Evolutionary conservation across 2,113 vertebrate genomes (phyloP).

Genomic region (Lontra canadensis): DNA sequence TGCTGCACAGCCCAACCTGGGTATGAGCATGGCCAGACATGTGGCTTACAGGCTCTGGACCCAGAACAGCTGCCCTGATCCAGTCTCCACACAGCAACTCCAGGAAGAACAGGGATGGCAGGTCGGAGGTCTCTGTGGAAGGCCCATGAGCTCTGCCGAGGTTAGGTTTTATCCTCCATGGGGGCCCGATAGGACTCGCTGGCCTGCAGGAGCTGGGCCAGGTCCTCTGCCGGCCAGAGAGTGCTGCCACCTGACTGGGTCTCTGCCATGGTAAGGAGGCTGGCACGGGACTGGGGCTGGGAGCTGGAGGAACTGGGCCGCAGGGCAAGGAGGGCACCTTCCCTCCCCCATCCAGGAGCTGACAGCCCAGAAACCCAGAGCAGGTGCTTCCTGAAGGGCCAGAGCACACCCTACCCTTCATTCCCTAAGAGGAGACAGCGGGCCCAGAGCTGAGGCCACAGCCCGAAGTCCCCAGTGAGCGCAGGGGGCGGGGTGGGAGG

Average conservation of each 20-base stretch:
- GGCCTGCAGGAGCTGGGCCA: too few species aligned
- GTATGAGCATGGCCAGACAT: accelerated
- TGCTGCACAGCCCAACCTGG: too few species aligned
- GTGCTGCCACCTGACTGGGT: background rate
- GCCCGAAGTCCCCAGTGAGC: background rate
- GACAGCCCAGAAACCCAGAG: too few species aligned
- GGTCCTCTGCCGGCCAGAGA: accelerated
- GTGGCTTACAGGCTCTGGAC: too few species aligned
- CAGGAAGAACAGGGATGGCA: too few species aligned
- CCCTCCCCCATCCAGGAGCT: background rate
- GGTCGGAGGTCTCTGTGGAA: too few species aligned
- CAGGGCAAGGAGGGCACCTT: background rate
- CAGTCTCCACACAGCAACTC: background rate
- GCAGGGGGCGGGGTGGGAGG: too few species aligned
- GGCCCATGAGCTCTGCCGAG: background rate
- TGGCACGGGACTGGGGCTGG: background rate
- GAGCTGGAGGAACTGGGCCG: background rate
- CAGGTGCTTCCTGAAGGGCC: background rate
- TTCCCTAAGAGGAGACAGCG: background rate
- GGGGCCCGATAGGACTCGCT: accelerated
- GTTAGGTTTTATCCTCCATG: too few species aligned
- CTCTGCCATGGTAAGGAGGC: background rate
- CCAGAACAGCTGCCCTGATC: background rate
- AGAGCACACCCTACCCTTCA: background rate
- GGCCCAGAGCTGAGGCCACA: background rate